Conservation (phyloP, 2,888 invertebrate genomes). For the Endotricha flammealis region DNA sequence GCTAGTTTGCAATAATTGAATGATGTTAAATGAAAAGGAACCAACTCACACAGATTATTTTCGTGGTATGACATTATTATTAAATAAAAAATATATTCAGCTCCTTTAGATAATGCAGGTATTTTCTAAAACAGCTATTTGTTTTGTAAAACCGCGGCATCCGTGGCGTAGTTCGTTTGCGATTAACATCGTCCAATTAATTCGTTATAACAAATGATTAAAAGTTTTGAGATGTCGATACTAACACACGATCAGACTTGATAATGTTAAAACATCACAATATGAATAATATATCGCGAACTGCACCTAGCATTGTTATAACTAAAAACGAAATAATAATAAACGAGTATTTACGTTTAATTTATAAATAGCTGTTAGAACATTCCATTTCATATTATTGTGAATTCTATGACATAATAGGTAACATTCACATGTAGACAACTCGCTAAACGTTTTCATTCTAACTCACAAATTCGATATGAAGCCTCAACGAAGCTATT, state of each 20-base stretch:
- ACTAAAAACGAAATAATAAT: not conserved
- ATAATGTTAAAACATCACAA: not conserved
- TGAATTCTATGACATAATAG: not conserved
- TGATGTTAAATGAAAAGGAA: slow-evolving; percentile 1
- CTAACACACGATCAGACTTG: too few species aligned
- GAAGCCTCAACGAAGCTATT: slow-evolving; percentile 46
- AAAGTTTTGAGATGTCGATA: too few species aligned
- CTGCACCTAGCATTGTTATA: not conserved
- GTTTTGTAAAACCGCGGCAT: too few species aligned
- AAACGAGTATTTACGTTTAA: not conserved
- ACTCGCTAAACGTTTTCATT: slow-evolving; percentile 8
- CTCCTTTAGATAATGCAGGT: too few species aligned
- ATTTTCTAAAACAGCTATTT: too few species aligned
- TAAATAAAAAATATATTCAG: too few species aligned
- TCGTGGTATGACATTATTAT: too few species aligned
- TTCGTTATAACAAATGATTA: too few species aligned
- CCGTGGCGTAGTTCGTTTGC: too few species aligned
- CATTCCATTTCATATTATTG: not conserved
- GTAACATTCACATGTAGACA: not conserved
- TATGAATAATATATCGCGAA: not conserved
- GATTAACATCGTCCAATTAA: too few species aligned
- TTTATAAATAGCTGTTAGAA: not conserved
- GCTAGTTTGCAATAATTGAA: slow-evolving; percentile 7
- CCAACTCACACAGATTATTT: too few species aligned
- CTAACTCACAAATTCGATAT: slow-evolving; percentile 30